Evolutionary conservation across 2,888 invertebrate genomes (phyloP).

Genomic region (Tubulanus polymorphus): DNA sequence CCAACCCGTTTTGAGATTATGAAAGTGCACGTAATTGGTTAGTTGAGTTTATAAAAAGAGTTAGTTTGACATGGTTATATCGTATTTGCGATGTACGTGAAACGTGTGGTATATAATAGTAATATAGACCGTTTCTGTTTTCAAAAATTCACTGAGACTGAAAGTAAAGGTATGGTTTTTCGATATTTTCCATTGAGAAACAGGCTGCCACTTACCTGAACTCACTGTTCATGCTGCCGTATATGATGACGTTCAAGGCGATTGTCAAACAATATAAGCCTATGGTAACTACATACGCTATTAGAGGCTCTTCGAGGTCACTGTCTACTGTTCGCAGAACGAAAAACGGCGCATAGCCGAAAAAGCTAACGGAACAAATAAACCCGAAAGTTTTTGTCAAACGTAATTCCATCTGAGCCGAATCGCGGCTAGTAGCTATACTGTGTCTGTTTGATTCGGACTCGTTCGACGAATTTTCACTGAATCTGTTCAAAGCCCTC

Average conservation of each 20-base stretch:
- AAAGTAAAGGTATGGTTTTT: no score
- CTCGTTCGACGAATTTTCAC: background rate
- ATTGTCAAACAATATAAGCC: background rate
- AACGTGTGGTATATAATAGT: no score
- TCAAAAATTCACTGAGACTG: no score
- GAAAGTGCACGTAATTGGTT: no score
- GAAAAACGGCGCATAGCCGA: background rate
- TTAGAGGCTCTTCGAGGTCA: background rate
- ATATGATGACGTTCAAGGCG: background rate
- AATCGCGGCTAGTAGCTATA: background rate
- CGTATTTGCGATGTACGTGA: no score
- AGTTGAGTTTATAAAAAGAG: no score
- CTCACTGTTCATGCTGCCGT: background rate
- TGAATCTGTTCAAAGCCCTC: background rate
- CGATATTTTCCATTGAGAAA: no score
- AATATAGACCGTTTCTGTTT: no score
- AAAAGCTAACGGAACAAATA: background rate
- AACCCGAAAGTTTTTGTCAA: background rate
- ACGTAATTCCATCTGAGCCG: background rate
- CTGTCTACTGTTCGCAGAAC: background rate
- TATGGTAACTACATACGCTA: background rate
- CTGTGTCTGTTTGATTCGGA: no score
- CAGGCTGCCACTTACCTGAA: constrained; percentile 1
- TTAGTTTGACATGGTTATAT: no score
- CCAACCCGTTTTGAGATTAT: no score